phyloP scores from a whole-genome alignment of 1,140 invertebrate species.

The Diorhabda sublineata region DNA sequence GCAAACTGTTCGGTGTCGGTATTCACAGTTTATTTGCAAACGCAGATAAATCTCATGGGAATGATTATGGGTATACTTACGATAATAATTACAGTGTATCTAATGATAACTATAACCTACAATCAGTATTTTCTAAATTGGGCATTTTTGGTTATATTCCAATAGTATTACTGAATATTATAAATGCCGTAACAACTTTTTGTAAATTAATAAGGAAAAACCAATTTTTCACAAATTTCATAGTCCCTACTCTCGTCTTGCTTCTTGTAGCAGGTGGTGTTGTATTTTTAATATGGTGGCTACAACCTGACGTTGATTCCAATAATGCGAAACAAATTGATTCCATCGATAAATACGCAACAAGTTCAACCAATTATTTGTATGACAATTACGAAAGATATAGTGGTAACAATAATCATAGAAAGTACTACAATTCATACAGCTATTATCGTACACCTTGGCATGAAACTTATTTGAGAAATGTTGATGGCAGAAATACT shows the following conservation, averaged over 20 bases:
- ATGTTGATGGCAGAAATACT: no score
- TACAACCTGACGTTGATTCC: constrained; percentile 29
- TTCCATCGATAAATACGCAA: no score
- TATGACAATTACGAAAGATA: no score
- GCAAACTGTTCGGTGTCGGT: constrained; percentile 32
- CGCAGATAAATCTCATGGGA: constrained; percentile 4
- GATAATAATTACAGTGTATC: background rate
- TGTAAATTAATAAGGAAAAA: constrained; percentile 35
- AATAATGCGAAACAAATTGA: background rate
- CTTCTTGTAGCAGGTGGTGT: constrained; percentile 31
- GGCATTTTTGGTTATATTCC: constrained; percentile 32
- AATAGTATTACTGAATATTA: constrained; percentile 33
- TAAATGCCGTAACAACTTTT: constrained; percentile 31
- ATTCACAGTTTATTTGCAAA: constrained; percentile 26
- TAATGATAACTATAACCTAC: constrained; percentile 12
- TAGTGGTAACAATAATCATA: no score
- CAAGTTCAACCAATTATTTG: no score
- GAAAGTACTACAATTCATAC: no score
- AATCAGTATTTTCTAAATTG: constrained; percentile 25
- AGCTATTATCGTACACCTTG: no score
- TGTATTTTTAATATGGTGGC: constrained; percentile 41
- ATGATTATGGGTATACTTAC: background rate
- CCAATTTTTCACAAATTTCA: constrained; percentile 37
- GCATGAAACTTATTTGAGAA: no score
- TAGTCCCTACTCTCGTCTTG: constrained; percentile 37